Evolutionary conservation across 2,888 invertebrate species (phyloP).

Genomic region (Lithophane semibrunnea): DNA sequence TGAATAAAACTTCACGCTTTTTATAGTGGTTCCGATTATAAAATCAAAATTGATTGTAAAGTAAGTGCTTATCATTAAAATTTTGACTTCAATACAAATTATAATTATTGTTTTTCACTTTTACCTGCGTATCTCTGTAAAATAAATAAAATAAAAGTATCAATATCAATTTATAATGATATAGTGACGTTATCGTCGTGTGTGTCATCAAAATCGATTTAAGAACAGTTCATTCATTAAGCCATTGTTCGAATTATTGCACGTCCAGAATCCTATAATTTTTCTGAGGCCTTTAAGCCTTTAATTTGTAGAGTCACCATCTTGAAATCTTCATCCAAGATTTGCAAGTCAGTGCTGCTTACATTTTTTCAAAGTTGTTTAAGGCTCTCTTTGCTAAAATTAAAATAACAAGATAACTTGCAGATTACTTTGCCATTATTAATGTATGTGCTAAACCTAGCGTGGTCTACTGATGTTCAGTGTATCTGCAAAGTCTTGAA

Average conservation of each 20-base stretch:
- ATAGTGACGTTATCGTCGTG: not conserved
- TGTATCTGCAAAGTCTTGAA: not conserved
- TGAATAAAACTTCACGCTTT: slow-evolving; percentile 44
- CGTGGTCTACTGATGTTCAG: too few relatives aligned
- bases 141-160: not conserved
- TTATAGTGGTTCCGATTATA: slow-evolving; percentile 37
- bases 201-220: not conserved
- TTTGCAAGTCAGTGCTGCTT: slow-evolving; percentile 35
- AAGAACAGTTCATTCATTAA: not conserved
- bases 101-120: not conserved
- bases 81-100: not conserved
- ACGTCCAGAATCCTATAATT: not conserved
- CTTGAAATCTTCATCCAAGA: slow-evolving; percentile 37
- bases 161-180: not conserved
- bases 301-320: slow-evolving; percentile 37
- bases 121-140: not conserved
- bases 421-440: not conserved
- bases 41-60: slow-evolving; percentile 9
- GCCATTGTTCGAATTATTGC: not conserved
- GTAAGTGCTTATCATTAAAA: not conserved
- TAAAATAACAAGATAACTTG: not conserved
- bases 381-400: slow-evolving; percentile 13
- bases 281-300: not conserved
- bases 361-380: slow-evolving; percentile 3
- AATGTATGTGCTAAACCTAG: not conserved